Base-by-base conservation (phyloP, 2,797 vertebrate genomes). In the Silurus aristotelis region DNA sequence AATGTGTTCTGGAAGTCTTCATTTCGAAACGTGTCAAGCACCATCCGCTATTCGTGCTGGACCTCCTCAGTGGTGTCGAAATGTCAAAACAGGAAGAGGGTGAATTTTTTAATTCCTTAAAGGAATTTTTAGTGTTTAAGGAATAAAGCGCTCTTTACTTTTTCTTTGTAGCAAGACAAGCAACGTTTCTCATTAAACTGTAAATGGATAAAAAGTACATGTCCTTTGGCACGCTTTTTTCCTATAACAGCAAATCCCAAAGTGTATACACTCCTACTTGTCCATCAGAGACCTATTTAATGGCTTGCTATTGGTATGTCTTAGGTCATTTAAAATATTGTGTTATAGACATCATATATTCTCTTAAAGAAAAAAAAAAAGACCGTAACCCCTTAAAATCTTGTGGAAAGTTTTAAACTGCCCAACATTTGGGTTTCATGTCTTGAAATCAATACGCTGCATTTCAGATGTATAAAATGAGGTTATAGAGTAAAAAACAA, bases 401-500 rank as follows among this genome's bases (percentile, higher is more conserved):
- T 25, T 48, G 7, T 64, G 60, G 38, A 48, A 76, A 64, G 52
- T 79, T 82, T 14, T 73, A 27, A 1, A 3, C 70, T 88, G 80
- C 68, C 43, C 52, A 22, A 60, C 25, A 25, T 76, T 66, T 55
- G 9, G 19, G 56, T 60, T 60, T 38, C 15, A 22, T 52, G 78
- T 52, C 46, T 55, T 3, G 8, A 55, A 67, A 61, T 46, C 20
- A 46, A 67, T 67, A 31, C 2, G n/a, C n/a, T 31, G 46, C 58
- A 67, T 27, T 66, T 67, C 19, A 64, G 80, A 76, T 78, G 89
- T 85, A 75, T 86, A 86, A 85, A 82, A 58, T 25, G 71, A 61
- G 64, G 79, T 83, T 86, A 85, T 68, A 67, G 61, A 60, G 63
- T 52, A 52, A 85, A 85, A 38, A 86, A 75, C 85, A 87, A 84